Base-by-base conservation (phyloP, 2,797 vertebrate genomes). In the Macropus fuliginosus region DNA sequence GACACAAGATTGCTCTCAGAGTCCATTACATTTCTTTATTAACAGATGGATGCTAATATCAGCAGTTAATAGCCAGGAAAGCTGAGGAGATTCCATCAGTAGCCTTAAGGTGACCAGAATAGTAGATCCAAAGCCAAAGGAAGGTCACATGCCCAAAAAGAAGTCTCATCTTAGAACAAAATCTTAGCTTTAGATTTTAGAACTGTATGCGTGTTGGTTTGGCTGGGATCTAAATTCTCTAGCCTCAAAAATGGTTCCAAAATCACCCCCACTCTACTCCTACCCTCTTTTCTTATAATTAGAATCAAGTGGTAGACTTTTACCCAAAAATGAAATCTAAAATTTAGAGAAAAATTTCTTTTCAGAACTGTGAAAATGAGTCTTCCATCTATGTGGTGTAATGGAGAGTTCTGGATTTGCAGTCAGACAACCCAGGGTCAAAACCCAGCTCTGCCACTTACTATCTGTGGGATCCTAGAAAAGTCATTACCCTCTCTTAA, bases 301-400 rank as follows among this genome's bases (percentile, higher is more conserved):
- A 94, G 93, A 95, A 91, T 94, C 92, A 74, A 92, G 52, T 91
- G 54, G 92, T 97, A 94, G 94, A 0, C 40, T 27, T 91, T 93
- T 93, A 89, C 62, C 92, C 59, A 92, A 95, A 95, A 87, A 40
- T 50, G 74, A 87, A 50, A 57, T 34, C 56, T 94, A 34, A 93
- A 52, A 94, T 90, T 92, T 96, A 52, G 21, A 97, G 90, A 93
- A 95, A 92, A 93, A 4, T 74, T 24, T 31, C n/a, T 89, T 55
- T 91, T 94, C 54, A 55, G 96, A 91, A 46, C 55, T 50, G 14
- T 52, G 28, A 91, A 57, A 46, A 55, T 74, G 91, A 92, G n/a
- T 18, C 28, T 94, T 21, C 29, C 54, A 46, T 74, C 28, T 87
- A 40, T 4, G 2, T 24, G 21, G 18, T 24, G n/a, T 24, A 40